phyloP scores from a whole-genome alignment of 1,140 invertebrate species.

The Euwallacea similis region DNA sequence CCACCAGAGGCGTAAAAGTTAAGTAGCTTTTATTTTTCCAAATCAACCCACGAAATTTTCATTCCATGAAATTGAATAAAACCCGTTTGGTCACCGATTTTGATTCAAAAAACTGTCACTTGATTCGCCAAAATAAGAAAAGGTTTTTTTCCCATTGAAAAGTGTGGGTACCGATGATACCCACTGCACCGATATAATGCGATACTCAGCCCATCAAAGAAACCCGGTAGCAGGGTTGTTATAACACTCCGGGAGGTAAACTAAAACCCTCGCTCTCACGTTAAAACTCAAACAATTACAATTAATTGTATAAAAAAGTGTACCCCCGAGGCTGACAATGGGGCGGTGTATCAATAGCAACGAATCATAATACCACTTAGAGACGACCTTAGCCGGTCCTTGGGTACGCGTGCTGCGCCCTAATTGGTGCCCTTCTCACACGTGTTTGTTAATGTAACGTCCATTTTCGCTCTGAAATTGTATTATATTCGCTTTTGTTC shows the following conservation, averaged over 20 bases:
- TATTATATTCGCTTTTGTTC: conserved; percentile 26
- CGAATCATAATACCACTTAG: conserved; percentile 23
- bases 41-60: too few species aligned
- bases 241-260: conserved; percentile 20
- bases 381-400: conserved; percentile 21
- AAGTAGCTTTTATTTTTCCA: too few species aligned
- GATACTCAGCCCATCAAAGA: background rate
- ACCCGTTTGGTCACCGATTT: too few species aligned
- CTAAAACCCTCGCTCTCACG: conserved; percentile 10
- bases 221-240: conserved; percentile 16
- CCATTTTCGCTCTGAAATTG: conserved; percentile 19
- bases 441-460: conserved; percentile 28
- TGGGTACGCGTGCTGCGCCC: conserved; percentile 23
- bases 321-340: conserved; percentile 5
- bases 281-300: conserved; percentile 27
- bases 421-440: conserved; percentile 31
- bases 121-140: too few species aligned
- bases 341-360: conserved; percentile 22
- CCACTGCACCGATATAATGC: too few species aligned
- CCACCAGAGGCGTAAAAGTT: too few species aligned
- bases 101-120: too few species aligned
- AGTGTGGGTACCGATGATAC: too few species aligned
- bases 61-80: too few species aligned
- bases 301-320: conserved; percentile 27
- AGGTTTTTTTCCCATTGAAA: too few species aligned